Evolutionary conservation across 2,888 invertebrate genomes (phyloP).

Genomic region (Sceliomorpha sp.): DNA sequence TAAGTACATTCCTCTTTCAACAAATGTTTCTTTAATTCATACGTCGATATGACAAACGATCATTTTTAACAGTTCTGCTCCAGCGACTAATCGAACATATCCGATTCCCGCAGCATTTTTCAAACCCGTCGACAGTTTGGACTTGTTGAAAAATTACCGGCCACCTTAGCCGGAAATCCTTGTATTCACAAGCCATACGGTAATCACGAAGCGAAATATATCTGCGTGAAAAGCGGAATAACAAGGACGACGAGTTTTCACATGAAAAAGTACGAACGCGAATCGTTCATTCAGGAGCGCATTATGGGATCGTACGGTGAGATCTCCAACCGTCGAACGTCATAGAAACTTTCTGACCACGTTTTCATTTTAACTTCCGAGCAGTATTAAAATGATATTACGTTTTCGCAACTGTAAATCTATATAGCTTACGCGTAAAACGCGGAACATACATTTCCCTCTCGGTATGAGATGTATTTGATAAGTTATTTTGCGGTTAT

Average conservation of each 20-base stretch:
- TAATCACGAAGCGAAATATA: conserved; percentile 13
- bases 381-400: too few relatives aligned
- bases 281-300: conserved; percentile 14
- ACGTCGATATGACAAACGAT: conserved; percentile 21
- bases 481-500: too few relatives aligned
- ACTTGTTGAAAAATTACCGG: conserved; percentile 44
- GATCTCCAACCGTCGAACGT: too few relatives aligned
- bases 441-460: too few relatives aligned
- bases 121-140: conserved; percentile 38
- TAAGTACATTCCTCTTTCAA: too few relatives aligned
- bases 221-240: conserved; percentile 19
- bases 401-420: too few relatives aligned
- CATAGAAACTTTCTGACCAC: too few relatives aligned
- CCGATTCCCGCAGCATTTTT: conserved; percentile 35
- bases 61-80: conserved; percentile 30
- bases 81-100: conserved; percentile 38
- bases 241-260: conserved; percentile 23
- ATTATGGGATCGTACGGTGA: too few relatives aligned
- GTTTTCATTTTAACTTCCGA: too few relatives aligned
- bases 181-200: conserved; percentile 28
- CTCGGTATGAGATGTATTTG: too few relatives aligned
- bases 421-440: too few relatives aligned
- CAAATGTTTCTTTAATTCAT: background rate
- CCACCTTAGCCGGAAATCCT: conserved; percentile 19
- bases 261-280: conserved; percentile 18